These are phyloP conservation scores for Eriosoma lanigerum DNA, from an alignment of 1,140 invertebrate genomes.

Conservation along the genomic window DNA sequence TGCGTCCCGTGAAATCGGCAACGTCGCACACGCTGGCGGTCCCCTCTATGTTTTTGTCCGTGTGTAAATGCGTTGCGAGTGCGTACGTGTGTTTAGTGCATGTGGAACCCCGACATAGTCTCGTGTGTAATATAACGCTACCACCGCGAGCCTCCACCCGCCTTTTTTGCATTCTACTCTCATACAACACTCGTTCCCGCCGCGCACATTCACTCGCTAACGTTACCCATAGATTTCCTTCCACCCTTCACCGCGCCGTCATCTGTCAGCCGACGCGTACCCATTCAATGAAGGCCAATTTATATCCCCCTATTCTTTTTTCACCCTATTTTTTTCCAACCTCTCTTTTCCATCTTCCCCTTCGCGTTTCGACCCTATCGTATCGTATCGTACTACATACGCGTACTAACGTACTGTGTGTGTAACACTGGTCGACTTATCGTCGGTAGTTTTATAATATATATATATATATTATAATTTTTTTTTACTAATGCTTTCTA, in stretches of 20 bases:
- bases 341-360: not conserved
- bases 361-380: not conserved
- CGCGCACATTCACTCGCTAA: not conserved
- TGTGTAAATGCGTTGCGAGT: not conserved
- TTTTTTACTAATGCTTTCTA: not conserved
- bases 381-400: too few relatives aligned
- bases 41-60: constrained; percentile 17
- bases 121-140: constrained; percentile 34
- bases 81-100: not conserved
- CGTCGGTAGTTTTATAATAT: not conserved
- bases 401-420: not conserved
- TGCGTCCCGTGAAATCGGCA: constrained; percentile 4
- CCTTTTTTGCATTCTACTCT: not conserved
- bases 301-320: constrained; percentile 48
- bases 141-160: not conserved
- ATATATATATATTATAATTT: too few relatives aligned
- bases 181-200: not conserved
- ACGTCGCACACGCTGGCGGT: constrained; percentile 43
- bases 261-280: not conserved
- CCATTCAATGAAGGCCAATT: constrained; percentile 45
- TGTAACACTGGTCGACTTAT: not conserved
- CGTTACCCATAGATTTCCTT: constrained; percentile 40
- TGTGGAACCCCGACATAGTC: constrained; percentile 49
- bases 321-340: constrained; percentile 15
- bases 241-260: constrained; percentile 9